Conservation (phyloP, 2,113 vertebrate genomes). For the Cyrtonyx montezumae region DNA sequence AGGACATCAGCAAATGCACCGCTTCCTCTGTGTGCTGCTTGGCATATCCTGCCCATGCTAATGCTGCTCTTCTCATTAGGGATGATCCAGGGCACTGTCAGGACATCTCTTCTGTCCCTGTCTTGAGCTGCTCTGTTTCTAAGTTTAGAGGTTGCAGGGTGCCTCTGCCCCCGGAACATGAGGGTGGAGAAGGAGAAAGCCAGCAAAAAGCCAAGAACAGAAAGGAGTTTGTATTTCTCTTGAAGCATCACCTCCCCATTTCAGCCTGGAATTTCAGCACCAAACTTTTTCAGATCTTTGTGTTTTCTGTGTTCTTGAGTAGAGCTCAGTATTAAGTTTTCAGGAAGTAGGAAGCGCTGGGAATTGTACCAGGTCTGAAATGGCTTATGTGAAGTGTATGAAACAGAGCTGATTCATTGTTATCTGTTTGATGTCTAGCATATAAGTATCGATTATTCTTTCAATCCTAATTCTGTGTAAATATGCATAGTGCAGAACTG, state of each 20-base stretch:
- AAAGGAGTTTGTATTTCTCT: background rate
- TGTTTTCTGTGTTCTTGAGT: background rate
- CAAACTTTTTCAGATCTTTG: background rate
- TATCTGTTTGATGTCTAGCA: background rate
- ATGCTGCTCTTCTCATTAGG: background rate
- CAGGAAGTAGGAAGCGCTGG: background rate
- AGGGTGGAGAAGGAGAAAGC: fast-evolving
- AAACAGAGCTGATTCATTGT: background rate
- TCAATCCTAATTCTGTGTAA: background rate
- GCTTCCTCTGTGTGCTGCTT: fast-evolving
- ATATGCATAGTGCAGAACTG: background rate
- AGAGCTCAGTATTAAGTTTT: background rate
- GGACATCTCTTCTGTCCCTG: background rate
- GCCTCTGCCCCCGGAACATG: fast-evolving
- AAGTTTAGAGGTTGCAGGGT: background rate
- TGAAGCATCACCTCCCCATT: background rate
- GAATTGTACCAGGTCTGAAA: background rate
- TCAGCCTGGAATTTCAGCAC: background rate
- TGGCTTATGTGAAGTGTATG: background rate
- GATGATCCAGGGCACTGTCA: background rate
- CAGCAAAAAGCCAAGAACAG: fast-evolving
- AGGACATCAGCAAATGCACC: background rate
- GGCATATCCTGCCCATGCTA: background rate
- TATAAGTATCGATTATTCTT: background rate
- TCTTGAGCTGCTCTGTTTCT: background rate